These are phyloP conservation scores for Plumapathes pennacea DNA, from an alignment of 92 coral and sea anemone genomes.

Conservation along the genomic window DNA sequence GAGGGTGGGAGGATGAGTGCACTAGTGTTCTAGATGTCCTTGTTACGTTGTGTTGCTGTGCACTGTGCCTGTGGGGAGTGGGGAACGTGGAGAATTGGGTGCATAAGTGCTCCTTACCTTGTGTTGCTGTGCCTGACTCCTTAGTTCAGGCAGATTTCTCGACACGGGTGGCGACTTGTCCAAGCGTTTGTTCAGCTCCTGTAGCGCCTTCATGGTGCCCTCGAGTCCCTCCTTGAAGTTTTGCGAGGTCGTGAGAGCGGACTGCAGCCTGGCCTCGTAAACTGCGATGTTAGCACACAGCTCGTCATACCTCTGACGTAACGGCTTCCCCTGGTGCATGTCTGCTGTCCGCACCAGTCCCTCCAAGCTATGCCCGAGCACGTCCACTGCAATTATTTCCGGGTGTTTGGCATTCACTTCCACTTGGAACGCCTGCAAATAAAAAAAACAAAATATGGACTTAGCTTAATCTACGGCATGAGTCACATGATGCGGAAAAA, in stretches of 20 bases:
- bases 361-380: constrained; percentile 88
- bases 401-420: constrained; percentile 92
- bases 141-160: constrained; percentile 70
- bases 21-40: too few species aligned
- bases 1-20: too few species aligned
- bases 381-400: constrained; percentile 86
- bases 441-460: neutral
- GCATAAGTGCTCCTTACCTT: constrained; percentile 80
- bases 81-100: too few species aligned
- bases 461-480: neutral
- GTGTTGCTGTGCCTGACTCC: constrained; percentile 85
- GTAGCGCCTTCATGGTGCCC: constrained; percentile 70
- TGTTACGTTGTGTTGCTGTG: too few species aligned
- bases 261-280: constrained; percentile 83
- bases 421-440: constrained; percentile 69
- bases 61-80: too few species aligned
- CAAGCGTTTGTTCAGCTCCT: constrained; percentile 78
- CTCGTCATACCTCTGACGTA: constrained; percentile 88
- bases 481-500: neutral
- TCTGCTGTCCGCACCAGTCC: constrained; percentile 63
- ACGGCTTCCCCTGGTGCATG: constrained; percentile 78
- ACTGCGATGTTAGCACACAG: constrained; percentile 75
- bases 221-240: constrained; percentile 93
- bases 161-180: constrained; percentile 84
- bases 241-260: constrained; percentile 79